Evolutionary conservation across 2,888 invertebrate genomes (phyloP).

Genomic region (Dasypolia templi): DNA sequence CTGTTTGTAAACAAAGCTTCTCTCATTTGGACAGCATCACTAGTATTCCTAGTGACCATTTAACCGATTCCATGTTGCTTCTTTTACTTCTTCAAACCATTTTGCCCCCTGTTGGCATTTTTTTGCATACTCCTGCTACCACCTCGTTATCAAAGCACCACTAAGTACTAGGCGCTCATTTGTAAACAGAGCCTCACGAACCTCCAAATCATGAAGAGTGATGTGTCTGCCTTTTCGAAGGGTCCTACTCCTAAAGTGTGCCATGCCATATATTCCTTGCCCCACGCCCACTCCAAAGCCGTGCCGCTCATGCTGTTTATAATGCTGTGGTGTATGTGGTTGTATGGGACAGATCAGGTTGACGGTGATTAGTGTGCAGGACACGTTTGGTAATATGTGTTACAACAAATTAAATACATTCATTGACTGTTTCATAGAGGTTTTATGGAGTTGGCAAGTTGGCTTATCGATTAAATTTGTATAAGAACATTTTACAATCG

Average conservation of each 20-base stretch:
- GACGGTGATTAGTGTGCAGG: slow-evolving; percentile 41
- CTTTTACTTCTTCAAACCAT: background rate
- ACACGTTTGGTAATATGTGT: slow-evolving; percentile 40
- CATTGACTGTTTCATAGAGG: background rate
- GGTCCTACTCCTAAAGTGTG: background rate
- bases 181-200: background rate
- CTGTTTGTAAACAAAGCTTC: too few relatives aligned
- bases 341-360: slow-evolving; percentile 35
- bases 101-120: too few relatives aligned
- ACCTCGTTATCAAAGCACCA: background rate
- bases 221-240: slow-evolving; percentile 1
- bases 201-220: background rate
- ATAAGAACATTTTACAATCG: background rate
- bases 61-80: background rate
- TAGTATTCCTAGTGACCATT: background rate
- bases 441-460: slow-evolving; percentile 8
- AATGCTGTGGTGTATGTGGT: background rate
- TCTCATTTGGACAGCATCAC: background rate
- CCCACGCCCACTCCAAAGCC: slow-evolving; percentile 27
- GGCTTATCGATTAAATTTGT: background rate
- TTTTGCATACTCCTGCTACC: background rate
- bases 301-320: slow-evolving; percentile 11
- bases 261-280: background rate
- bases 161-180: background rate
- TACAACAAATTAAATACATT: slow-evolving; percentile 22